Evolutionary conservation across 2,888 invertebrate genomes (phyloP), one percentile per base, ranked within the genome.

Genomic region (Mythimna lalbum): DNA sequence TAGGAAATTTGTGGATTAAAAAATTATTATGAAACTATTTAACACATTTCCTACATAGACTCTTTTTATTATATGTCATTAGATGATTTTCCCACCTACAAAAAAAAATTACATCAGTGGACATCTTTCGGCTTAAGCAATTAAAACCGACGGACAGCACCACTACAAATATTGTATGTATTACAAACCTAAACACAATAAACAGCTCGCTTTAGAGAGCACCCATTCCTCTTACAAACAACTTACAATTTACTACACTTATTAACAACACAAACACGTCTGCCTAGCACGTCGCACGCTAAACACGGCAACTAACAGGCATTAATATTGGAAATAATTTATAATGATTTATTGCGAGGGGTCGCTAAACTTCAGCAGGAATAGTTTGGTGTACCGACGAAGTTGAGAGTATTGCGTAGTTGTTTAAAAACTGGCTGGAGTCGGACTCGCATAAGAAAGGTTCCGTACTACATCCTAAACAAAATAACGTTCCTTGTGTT

Each of bases 241-340:
- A 47, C 21, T 36, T 33, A 50, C 12, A 36, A 66, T 43, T 23
- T 64, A 36, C 12, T 27, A 57, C 19, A 72, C 43, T 31, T 36
- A 67, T 47, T 76, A 33, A 2, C 76, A 86, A 84, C 69, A 87
- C 81, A 86, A 88, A 85, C 86, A 87, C 81, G 80, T 80, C 70
- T 53, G 68, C 65, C 63, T 57, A 78, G 68, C 75, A 81, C 76
- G 68, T 68, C 55, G 67, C 70, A 66, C 63, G 69, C 55, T 53
- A 63, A 87, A 82, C 85, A 86, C 74, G 74, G 76, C 69, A 76
- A 86, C 88, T 85, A 86, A 81, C 74, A 74, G 69, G 77, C 86
- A 85, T 89, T 89, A 84, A 87, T 90, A 91, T 90, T 86, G 89
- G 88, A 87, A 89, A 90, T 88, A 68, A 88, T 89, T 85, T 87